Evolutionary conservation across 92 coral and sea anemone genomes (phyloP).

Genomic region (Micromussa lordhowensis): DNA sequence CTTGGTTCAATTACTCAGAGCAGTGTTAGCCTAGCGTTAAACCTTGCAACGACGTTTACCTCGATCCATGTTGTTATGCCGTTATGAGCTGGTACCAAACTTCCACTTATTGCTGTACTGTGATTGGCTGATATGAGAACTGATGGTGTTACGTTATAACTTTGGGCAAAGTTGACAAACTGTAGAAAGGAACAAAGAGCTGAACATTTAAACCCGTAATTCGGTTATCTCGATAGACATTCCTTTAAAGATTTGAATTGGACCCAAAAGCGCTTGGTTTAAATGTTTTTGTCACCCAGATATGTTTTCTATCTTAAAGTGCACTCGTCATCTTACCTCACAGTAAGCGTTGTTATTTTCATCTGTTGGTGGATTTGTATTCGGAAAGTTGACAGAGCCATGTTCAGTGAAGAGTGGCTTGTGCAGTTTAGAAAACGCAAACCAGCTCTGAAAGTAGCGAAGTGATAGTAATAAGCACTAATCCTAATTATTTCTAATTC

Average conservation of each 20-base stretch:
- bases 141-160: conserved; percentile 18
- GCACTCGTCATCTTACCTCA: conserved; percentile 42
- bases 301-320: no score
- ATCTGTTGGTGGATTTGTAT: conserved; percentile 2
- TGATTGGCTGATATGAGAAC: no score
- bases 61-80: no score
- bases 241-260: no score
- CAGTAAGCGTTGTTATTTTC: conserved; percentile 73
- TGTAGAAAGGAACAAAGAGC: neutral
- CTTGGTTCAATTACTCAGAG: no score
- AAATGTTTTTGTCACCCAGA: neutral
- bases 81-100: no score
- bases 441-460: conserved; percentile 62
- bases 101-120: no score
- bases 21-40: conserved; percentile 32
- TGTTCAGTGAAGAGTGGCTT: conserved; percentile 75
- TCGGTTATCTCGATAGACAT: no score
- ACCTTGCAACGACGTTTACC: neutral
- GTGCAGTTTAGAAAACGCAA: conserved; percentile 71
- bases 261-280: no score
- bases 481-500: no score
- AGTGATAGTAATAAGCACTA: no score
- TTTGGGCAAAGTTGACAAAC: neutral
- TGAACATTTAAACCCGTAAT: no score
- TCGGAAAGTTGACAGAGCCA: conserved; percentile 59